Evolutionary conservation across 1,140 invertebrate species (phyloP), one percentile per base, ranked within the genome.

Genomic region (Drosophila aff.): DNA sequence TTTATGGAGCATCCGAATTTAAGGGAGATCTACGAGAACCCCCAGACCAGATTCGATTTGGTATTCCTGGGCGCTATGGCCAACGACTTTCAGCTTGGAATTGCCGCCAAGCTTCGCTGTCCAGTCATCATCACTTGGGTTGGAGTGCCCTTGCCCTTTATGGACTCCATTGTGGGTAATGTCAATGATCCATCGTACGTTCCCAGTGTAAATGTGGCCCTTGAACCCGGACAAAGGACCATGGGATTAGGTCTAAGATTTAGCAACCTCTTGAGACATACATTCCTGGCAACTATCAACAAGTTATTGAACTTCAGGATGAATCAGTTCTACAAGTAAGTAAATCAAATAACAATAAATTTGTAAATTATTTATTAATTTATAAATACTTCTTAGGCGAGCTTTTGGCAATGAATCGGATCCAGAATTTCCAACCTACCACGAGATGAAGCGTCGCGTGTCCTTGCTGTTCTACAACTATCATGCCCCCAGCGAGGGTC

Each of bases 381-480:
- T 36, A 26, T 1, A 28, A 18, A 21, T 10, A 6, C 0, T 26
- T 33, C 13, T 8, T 3, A 68, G 65, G 1, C 18, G 23, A 18
- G 61, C 61, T 18, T 68, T 68, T 50, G 61, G 4, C 7, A 66
- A 65, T 41, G 46, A 68, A 11, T 18, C 58, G 1, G 50, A 57
- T 16, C 43, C 44, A 2, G 28, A 71, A 0, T 72, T 72, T 43
- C 65, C 65, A 0, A 31, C 53, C 2, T 72, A 72, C n/a, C 2
- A 31, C 1, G 77, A 92, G 23, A 57, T 89, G 57, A 47, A 61
- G 3, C 79, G 68, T 13, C 92, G 91, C 11, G 28, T 92, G 5
- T 92, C 92, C n/a, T 49, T 92, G 26, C 31, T 92, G 0, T 90
- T 92, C 31, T 82, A 76, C 31, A 91, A 89, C 13, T 74, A 85